These are phyloP conservation scores for Rhinolophus sinicus DNA, from an alignment of 2,113 vertebrate genomes.

Conservation along the genomic window DNA sequence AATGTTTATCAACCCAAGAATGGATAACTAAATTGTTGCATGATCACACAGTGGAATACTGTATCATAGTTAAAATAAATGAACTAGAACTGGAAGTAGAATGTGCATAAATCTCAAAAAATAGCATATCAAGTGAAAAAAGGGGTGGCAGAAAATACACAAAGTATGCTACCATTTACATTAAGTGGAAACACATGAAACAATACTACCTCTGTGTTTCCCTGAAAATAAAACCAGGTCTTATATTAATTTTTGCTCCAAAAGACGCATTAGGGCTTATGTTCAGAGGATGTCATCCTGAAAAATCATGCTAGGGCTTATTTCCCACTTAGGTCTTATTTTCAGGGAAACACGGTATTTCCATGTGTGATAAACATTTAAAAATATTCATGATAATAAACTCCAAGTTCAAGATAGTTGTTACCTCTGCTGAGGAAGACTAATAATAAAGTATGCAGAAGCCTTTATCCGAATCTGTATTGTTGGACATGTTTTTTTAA, in stretches of 20 bases:
- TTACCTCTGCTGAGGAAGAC: background rate
- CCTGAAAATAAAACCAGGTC: no score
- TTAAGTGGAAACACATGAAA: background rate
- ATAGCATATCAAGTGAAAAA: background rate
- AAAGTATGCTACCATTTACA: background rate
- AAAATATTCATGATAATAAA: background rate
- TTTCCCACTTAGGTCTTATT: no score
- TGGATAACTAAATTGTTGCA: background rate
- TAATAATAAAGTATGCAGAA: background rate
- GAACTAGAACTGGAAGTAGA: conserved; percentile 3
- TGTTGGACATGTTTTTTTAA: background rate
- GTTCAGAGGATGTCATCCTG: no score
- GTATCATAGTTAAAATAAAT: conserved; percentile 27
- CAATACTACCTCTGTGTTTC: background rate
- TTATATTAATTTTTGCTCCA: no score
- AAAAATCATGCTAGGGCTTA: no score
- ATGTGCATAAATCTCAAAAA: background rate
- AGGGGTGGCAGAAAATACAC: background rate
- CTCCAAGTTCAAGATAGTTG: background rate
- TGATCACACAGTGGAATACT: background rate
- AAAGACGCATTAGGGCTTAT: no score
- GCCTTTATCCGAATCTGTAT: background rate
- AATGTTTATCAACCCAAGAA: conserved; percentile 27
- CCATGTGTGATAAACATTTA: background rate
- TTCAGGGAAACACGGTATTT: background rate